phyloP scores from a whole-genome alignment of 1,140 invertebrate species.

The Fopius arisanus region DNA sequence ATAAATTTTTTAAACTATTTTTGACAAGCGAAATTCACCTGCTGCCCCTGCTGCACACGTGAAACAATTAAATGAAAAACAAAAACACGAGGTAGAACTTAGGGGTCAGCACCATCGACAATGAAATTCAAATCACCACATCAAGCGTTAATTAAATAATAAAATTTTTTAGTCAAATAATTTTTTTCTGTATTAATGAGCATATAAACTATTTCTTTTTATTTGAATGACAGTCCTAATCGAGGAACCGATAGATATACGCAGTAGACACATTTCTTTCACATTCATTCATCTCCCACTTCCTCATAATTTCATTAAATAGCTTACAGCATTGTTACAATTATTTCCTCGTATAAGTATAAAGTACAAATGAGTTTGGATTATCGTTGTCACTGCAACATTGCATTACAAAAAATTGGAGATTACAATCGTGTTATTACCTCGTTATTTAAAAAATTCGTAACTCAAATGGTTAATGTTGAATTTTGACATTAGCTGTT shows the following conservation, averaged over 20 bases:
- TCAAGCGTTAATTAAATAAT: not conserved
- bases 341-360: conserved; percentile 18
- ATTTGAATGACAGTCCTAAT: conserved; percentile 22
- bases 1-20: too few relatives aligned
- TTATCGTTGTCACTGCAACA: conserved; percentile 27
- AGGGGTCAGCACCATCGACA: too few relatives aligned
- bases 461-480: not conserved
- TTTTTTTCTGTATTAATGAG: not conserved
- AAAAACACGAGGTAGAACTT: not conserved
- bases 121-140: not conserved
- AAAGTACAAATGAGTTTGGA: conserved; percentile 28
- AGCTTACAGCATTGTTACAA: conserved; percentile 3
- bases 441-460: not conserved
- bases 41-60: too few relatives aligned
- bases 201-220: conserved; percentile 28
- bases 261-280: not conserved
- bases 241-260: not conserved
- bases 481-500: conserved; percentile 58
- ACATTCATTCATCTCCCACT: not conserved
- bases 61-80: too few relatives aligned
- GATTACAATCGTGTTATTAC: not conserved
- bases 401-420: conserved; percentile 21
- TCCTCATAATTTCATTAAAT: conserved; percentile 13
- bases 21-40: too few relatives aligned
- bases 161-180: too few relatives aligned